These are phyloP conservation scores for Caenorhabditis inopinata DNA, from an alignment of 1,140 invertebrate genomes.

Conservation along the genomic window DNA sequence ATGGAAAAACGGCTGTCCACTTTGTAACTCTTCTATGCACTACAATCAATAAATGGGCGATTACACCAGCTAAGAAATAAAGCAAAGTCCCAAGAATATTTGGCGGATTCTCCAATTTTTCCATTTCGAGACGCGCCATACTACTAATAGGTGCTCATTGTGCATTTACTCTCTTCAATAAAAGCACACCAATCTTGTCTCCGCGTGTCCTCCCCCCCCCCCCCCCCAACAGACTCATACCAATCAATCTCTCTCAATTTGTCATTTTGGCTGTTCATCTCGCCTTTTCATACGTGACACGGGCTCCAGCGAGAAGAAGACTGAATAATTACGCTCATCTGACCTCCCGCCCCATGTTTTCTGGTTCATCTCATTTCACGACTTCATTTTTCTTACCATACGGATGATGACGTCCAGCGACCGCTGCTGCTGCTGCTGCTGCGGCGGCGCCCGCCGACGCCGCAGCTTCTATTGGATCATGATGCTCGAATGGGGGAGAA, in stretches of 20 bases:
- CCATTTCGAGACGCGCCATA: too few relatives aligned
- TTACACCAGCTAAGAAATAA: too few relatives aligned
- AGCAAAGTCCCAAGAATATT: too few relatives aligned
- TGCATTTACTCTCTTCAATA: background rate
- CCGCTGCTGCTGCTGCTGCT: background rate
- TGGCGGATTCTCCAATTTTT: too few relatives aligned
- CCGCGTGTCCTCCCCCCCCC: background rate
- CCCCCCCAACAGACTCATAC: too few relatives aligned
- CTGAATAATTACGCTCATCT: conserved; percentile 9
- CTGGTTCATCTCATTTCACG: background rate
- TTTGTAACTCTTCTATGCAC: too few relatives aligned
- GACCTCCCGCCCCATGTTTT: background rate
- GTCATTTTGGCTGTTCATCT: conserved; percentile 17
- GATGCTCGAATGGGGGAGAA: background rate
- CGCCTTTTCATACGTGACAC: background rate
- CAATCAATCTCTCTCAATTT: conserved; percentile 31
- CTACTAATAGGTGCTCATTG: conserved; percentile 15
- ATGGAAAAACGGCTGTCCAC: too few relatives aligned
- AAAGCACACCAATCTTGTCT: background rate
- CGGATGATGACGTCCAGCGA: conserved; percentile 26
- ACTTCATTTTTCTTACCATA: conserved; percentile 27
- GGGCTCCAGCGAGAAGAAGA: background rate
- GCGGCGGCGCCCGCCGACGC: background rate
- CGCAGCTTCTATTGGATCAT: background rate
- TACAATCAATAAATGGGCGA: too few relatives aligned